These are phyloP conservation scores for Hirundichthys speculiger DNA, from an alignment of 2,113 vertebrate genomes.

Conservation along the genomic window DNA sequence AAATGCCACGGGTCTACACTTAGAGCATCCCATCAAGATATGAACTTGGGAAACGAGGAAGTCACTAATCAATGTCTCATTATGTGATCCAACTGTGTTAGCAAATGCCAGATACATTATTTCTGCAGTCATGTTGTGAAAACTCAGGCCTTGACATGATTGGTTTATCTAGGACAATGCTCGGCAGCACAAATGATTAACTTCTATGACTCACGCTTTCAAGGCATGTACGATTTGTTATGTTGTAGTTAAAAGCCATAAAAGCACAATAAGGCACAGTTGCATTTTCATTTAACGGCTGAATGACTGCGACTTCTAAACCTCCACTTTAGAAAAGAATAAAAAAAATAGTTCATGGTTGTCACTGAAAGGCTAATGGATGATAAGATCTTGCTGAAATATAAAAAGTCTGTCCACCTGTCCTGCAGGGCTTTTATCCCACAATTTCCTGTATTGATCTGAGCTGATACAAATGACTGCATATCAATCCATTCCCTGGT, in stretches of 20 bases:
- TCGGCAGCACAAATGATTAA: slow-evolving; percentile 49
- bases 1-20: slow-evolving; percentile 41
- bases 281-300: slow-evolving; percentile 40
- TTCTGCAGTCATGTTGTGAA: slow-evolving; percentile 17
- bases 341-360: slow-evolving; percentile 14
- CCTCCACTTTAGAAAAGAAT: slow-evolving; percentile 14
- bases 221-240: slow-evolving; percentile 38
- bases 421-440: slow-evolving; percentile 36
- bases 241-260: slow-evolving; percentile 49
- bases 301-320: slow-evolving; percentile 42
- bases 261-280: slow-evolving; percentile 51
- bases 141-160: slow-evolving; percentile 18
- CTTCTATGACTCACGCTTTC: slow-evolving; percentile 41
- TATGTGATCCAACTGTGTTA: slow-evolving; percentile 29
- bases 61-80: slow-evolving; percentile 60
- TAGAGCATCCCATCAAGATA: slow-evolving; percentile 38
- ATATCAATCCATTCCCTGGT: slow-evolving; percentile 34
- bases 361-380: slow-evolving; percentile 23
- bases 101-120: slow-evolving; percentile 30
- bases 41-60: slow-evolving; percentile 26
- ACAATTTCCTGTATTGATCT: slow-evolving; percentile 47
- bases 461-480: slow-evolving; percentile 16
- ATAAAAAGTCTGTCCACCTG: slow-evolving; percentile 37
- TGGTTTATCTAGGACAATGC: slow-evolving; percentile 39
- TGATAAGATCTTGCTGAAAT: slow-evolving; percentile 17